Conservation (phyloP, 2,888 invertebrate species). For the Drosophila cognata region DNA sequence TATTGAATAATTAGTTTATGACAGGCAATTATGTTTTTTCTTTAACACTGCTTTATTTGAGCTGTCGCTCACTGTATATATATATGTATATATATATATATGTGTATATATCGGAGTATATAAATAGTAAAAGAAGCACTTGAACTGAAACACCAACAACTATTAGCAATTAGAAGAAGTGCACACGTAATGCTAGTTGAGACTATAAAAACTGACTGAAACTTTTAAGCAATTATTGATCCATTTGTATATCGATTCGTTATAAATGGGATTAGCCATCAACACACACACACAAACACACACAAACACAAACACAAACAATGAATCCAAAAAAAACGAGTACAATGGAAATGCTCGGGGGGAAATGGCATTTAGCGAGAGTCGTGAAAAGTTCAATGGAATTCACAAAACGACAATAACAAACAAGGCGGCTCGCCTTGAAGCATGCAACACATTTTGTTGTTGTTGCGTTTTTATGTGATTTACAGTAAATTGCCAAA, state of each 20-base stretch:
- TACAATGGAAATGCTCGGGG: slow-evolving; percentile 6
- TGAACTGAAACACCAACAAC: not conserved
- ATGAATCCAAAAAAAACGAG: not conserved
- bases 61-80: too few species aligned
- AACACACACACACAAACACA: not conserved
- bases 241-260: slow-evolving; percentile 1
- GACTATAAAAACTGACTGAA: not conserved
- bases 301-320: not conserved
- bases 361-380: slow-evolving; percentile 5
- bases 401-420: slow-evolving; percentile 29
- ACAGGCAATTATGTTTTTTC: too few species aligned
- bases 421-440: slow-evolving; percentile 36
- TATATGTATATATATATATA: too few species aligned
- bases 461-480: slow-evolving; percentile 58
- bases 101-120: too few species aligned
- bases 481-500: slow-evolving; percentile 73
- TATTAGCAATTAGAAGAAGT: not conserved
- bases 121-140: too few species aligned
- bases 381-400: slow-evolving; percentile 50
- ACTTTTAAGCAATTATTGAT: not conserved
- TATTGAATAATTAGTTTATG: too few species aligned
- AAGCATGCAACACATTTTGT: slow-evolving; percentile 54
- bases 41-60: too few species aligned
- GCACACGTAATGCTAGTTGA: not conserved
- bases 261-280: slow-evolving; percentile 1